Percentiles rank a stretch among this genome's conserved stretches.
These are phyloP conservation scores for Balaeniceps rex DNA, from an alignment of 2,113 vertebrate species.

Conservation along the genomic window DNA sequence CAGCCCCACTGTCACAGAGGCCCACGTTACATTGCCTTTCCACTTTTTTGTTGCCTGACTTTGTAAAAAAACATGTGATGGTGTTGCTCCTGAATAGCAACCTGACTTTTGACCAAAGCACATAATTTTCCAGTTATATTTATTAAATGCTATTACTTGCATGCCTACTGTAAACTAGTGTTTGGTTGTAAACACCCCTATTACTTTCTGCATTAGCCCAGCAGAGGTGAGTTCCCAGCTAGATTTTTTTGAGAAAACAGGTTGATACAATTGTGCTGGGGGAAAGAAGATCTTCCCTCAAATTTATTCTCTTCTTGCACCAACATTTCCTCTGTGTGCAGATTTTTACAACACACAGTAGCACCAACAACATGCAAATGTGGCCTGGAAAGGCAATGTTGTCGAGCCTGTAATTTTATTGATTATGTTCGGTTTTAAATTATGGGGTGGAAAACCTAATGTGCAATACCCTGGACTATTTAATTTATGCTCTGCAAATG, in stretches of 20 bases:
- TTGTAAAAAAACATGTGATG: neutral
- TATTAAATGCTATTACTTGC: neutral
- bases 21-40: neutral
- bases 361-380: neutral
- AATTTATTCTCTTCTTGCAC: neutral
- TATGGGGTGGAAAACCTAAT: neutral
- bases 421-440: constrained; percentile 29
- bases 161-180: neutral
- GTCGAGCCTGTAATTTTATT: neutral
- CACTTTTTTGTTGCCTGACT: neutral
- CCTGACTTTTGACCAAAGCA: neutral
- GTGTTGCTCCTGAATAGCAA: neutral
- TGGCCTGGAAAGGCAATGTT: neutral
- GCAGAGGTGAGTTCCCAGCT: neutral
- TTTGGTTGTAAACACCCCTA: neutral
- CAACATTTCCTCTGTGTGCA: neutral
- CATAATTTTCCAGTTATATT: neutral
- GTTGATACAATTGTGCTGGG: neutral
- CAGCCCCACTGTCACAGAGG: neutral
- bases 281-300: neutral
- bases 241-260: neutral
- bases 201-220: neutral
- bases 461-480: neutral
- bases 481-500: constrained; percentile 27
- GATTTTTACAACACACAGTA: neutral